Percentiles rank a stretch among this genome's conserved stretches.
Evolutionary conservation across 2,113 vertebrate genomes (phyloP).

Genomic region (Bambusicola thoracicus): DNA sequence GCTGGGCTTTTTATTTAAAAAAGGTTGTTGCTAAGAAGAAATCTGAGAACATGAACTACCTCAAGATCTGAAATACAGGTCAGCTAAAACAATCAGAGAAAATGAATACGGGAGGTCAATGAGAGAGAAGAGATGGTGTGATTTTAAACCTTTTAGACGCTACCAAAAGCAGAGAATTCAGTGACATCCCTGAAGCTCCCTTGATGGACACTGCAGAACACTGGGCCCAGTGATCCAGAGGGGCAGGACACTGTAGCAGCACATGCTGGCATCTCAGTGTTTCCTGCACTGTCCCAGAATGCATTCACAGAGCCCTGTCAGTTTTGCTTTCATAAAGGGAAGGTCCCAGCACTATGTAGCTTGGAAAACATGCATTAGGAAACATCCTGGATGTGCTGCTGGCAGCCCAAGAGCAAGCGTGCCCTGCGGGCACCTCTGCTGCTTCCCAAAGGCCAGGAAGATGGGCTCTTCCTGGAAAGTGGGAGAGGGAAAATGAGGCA

Average conservation of each 20-base stretch:
- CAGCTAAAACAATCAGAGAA: background rate
- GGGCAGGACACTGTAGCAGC: background rate
- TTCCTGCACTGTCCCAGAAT: background rate
- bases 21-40: background rate
- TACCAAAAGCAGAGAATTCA: background rate
- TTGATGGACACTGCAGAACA: background rate
- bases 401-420: background rate
- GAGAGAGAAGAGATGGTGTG: background rate
- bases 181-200: background rate
- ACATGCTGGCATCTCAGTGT: background rate
- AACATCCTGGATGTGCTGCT: background rate
- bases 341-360: background rate
- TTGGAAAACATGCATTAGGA: background rate
- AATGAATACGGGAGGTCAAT: background rate
- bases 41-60: background rate
- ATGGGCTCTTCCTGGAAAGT: background rate
- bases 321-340: background rate
- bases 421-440: background rate
- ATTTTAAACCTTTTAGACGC: background rate
- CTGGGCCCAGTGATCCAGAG: background rate
- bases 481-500: background rate
- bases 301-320: background rate
- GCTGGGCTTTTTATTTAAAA: background rate
- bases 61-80: background rate
- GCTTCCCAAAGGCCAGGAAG: background rate